Conservation (phyloP, 2,888 invertebrate species). For the Exephanes ischioxanthus region DNA sequence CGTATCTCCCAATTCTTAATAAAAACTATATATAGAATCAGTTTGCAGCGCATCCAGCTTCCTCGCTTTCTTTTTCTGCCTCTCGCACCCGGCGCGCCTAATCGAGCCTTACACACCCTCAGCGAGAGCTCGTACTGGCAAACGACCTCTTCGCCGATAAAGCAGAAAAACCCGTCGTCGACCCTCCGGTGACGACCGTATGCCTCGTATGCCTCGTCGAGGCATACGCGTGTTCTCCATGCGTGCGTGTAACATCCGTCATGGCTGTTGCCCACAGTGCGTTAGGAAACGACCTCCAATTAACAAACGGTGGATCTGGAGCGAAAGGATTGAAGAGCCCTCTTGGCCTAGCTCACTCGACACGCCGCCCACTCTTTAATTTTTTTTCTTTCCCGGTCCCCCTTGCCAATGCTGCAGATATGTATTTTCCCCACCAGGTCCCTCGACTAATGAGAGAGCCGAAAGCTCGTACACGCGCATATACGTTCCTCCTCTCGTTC, state of each 20-base stretch:
- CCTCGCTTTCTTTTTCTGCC: background rate
- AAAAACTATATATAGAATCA: background rate
- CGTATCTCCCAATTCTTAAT: background rate
- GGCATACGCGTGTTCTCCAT: conserved; percentile 31
- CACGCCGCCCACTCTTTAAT: conserved; percentile 37
- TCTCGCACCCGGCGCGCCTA: conserved; percentile 10
- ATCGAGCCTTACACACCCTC: conserved; percentile 39
- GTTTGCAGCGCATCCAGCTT: background rate
- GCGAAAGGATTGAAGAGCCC: conserved; percentile 83
- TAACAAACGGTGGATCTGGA: conserved; percentile 83
- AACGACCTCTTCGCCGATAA: conserved; percentile 57
- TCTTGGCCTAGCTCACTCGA: conserved; percentile 69
- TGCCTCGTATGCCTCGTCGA: conserved; percentile 11
- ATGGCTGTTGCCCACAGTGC: conserved; percentile 29
- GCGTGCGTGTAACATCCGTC: conserved; percentile 27
- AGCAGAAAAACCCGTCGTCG: conserved; percentile 42
- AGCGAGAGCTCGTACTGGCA: conserved; percentile 50
- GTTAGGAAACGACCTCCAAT: conserved; percentile 79
- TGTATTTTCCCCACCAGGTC: conserved; percentile 50
- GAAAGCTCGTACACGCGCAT: conserved; percentile 62
- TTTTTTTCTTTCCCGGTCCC: background rate
- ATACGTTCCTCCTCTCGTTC: conserved; percentile 56
- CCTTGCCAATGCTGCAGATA: conserved; percentile 5
- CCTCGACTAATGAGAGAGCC: conserved; percentile 75
- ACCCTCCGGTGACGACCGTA: conserved; percentile 14